These are phyloP conservation scores for Orycteropus afer DNA, from an alignment of 2,113 vertebrate genomes.

Conservation along the genomic window DNA sequence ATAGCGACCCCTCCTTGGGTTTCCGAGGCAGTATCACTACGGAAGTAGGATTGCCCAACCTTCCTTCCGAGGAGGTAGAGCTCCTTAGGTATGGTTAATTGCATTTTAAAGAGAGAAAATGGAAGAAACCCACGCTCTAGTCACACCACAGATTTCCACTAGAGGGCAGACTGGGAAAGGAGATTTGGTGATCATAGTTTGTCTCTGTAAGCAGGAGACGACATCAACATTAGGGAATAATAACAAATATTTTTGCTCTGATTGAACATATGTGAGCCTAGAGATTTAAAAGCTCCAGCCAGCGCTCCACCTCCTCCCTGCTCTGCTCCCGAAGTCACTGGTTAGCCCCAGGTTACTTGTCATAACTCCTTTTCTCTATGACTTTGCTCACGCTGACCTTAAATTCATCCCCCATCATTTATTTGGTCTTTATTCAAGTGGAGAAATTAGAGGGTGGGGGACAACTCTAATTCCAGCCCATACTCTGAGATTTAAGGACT, in stretches of 20 bases:
- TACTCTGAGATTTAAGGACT: background rate
- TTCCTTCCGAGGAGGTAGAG: too few species aligned
- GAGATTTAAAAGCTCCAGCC: background rate
- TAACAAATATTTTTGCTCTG: background rate
- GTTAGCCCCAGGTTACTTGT: background rate
- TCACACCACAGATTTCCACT: background rate
- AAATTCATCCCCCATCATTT: background rate
- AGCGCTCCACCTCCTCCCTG: background rate
- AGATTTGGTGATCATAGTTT: background rate
- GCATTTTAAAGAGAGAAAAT: too few species aligned
- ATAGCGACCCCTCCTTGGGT: too few species aligned
- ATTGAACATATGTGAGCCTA: background rate
- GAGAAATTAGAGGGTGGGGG: too few species aligned
- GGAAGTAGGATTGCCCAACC: too few species aligned
- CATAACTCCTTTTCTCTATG: background rate
- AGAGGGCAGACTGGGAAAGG: conserved; percentile 12
- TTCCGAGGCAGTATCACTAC: too few species aligned
- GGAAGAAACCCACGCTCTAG: accelerated
- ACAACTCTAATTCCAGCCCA: background rate
- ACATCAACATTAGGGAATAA: accelerated
- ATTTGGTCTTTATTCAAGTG: too few species aligned
- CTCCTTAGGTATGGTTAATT: too few species aligned
- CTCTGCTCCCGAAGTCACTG: background rate
- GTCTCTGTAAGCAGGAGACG: too few species aligned
- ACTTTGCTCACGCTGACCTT: background rate